Base-by-base conservation (phyloP, 2,113 vertebrate species). In the Ciconia boyciana region DNA sequence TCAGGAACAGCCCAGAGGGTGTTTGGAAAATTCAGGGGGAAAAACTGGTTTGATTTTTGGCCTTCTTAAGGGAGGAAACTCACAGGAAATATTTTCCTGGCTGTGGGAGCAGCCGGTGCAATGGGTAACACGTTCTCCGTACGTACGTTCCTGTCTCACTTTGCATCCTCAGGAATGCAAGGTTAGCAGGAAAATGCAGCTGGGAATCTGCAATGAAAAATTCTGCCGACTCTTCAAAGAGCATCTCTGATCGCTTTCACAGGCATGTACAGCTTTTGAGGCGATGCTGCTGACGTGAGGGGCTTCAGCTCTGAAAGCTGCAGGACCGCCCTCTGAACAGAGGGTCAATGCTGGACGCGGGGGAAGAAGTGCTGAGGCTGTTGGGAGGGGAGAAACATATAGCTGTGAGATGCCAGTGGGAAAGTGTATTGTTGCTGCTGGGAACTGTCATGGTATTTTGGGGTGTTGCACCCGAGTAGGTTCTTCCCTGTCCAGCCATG, bases 81-180 rank as follows among this genome's bases (percentile, higher is more conserved):
- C 5, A 3, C 78, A 88, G 93, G 97, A 97, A 93, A 96, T 91
- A 95, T 97, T 97, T 97, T 97, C 96, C 95, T 97, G 87, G 94
- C 96, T 71, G 82, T 85, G 71, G 84, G 89, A 91, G 87, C 46
- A 94, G 87, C 89, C 22, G 36, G 84, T 74, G 91, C 19, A 8
- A 70, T 55, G 94, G 87, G 93, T 71, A 83, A 95, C 89, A 71
- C 48, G 55, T 93, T 96, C 51, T 32, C 93, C 4, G 21, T 71
- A n/a, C 89, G 8, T 28, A 78, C 0, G 7, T 95, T 68, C 89
- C 70, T 5, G 1, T 83, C 93, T 96, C 93, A 76, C 87, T 97
- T 89, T 91, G 95, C 84, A 44, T 91, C 68, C 89, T 75, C 78
- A 83, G 95, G 95, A 97, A 95, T 96, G 96, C 96, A 96, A 95